phyloP scores from a whole-genome alignment of 2,113 vertebrate species.

The Hydrochoerus hydrochaeris region DNA sequence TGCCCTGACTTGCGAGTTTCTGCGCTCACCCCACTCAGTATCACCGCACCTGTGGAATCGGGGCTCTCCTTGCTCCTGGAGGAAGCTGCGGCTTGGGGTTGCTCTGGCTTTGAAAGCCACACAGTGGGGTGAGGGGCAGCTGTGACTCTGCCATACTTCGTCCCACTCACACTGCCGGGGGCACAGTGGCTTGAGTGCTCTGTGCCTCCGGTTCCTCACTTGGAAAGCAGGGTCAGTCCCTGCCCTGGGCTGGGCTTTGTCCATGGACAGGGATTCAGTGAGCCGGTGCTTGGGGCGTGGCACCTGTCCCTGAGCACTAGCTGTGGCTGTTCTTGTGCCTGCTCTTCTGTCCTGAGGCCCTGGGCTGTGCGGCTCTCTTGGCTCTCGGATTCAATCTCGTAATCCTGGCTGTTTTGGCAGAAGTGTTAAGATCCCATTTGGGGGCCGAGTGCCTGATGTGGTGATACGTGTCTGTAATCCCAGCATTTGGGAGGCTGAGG shows the following conservation, averaged over 20 bases:
- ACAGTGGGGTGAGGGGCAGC: not conserved
- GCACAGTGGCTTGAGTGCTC: not conserved
- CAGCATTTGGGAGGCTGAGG: not conserved
- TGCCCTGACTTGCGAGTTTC: fast-evolving
- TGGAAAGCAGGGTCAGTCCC: not conserved
- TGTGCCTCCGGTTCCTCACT: not conserved
- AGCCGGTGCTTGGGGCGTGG: not conserved
- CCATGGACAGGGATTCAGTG: not conserved
- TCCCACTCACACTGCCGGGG: too few species aligned
- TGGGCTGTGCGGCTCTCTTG: not conserved
- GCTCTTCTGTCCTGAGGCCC: not conserved
- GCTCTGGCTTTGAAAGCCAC: not conserved
- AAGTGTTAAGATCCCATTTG: not conserved
- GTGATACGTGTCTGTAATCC: not conserved
- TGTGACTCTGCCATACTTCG: not conserved
- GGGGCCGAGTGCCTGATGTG: not conserved
- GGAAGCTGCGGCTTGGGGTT: not conserved
- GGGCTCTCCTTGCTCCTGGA: not conserved
- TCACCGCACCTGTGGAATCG: not conserved
- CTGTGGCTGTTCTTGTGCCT: not conserved
- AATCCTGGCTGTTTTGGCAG: not conserved
- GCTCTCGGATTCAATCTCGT: not conserved
- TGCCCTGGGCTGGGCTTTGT: not conserved
- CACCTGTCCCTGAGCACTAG: not conserved
- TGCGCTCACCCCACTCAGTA: too few species aligned